Conservation (phyloP, 2,113 vertebrate genomes). For the Labeo rohita region DNA sequence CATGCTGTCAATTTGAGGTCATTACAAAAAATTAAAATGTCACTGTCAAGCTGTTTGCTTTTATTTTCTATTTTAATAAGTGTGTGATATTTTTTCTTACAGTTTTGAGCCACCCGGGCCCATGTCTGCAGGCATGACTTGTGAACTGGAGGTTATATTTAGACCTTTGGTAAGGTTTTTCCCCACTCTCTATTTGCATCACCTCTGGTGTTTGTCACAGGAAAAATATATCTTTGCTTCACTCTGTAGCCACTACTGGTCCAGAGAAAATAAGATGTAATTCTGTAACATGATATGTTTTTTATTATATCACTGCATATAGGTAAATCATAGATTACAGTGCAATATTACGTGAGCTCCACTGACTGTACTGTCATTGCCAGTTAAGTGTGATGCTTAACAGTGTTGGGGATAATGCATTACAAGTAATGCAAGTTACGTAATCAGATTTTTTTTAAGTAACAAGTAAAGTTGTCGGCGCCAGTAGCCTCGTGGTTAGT, state of each 20-base stretch:
- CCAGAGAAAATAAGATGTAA: not conserved
- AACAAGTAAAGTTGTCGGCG: too few species aligned
- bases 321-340: too few species aligned
- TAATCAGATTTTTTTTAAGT: too few species aligned
- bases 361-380: too few species aligned
- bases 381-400: too few species aligned
- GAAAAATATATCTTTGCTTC: not conserved
- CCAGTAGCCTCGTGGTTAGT: too few species aligned
- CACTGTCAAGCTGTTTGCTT: not conserved
- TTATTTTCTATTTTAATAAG: not conserved
- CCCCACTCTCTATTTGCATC: not conserved
- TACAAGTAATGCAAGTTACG: too few species aligned
- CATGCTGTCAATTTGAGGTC: not conserved
- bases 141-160: constrained; percentile 82
- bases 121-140: constrained; percentile 88
- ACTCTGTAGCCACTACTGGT: not conserved
- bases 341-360: too few species aligned
- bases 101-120: constrained; percentile 87
- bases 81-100: constrained; percentile 44
- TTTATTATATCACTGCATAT: not conserved
- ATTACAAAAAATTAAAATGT: not conserved
- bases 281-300: not conserved
- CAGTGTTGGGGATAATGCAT: too few species aligned
- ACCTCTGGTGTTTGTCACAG: not conserved
- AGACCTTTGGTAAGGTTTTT: constrained; percentile 83